Evolutionary conservation across 2,797 vertebrate genomes (phyloP), one percentile per base, ranked within the genome.

Genomic region (Thripadectes ignobilis): DNA sequence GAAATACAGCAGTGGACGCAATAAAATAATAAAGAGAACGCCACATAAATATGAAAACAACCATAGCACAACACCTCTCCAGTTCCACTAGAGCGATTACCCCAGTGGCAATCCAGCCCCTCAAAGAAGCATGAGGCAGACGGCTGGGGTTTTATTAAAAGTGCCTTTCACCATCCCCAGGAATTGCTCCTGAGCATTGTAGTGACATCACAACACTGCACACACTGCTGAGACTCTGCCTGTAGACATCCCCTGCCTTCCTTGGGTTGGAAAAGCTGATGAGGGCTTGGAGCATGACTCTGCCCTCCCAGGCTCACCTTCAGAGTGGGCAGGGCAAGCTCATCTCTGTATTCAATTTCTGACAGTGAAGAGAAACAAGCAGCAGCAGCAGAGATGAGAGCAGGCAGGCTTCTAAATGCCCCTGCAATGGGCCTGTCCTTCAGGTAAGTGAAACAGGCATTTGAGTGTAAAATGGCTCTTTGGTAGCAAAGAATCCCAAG

Each of bases 31-130:
- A 79, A 80, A 89, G 62, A 77, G 18, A 88, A 61, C 11, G 49
- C 29, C 38, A 74, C 55, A 73, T 68, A 82, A 88, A 77, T 92
- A 95, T 49, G 71, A 89, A 96, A 95, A 93, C 71, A 94, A 87
- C 61, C 51, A 41, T 66, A 93, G 82, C 58, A 85, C 2, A 7
- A 82, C 62, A 94, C 68, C 68, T 85, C 89, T 94, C 65, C 46
- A 48, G 72, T 51, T 92, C 54, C 73, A 63, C 91, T 89, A 87
- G n/a, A 87, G 41, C 20, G 54, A 87, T 61, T 85, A 75, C 36
- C 58, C 54, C 39, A 66, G 52, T 58, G 86, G 69, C 81, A 83
- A 69, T 20, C 20, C 52, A 74, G 74, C 26, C 81, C 26, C 48
- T 88, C 69, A 65, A 77, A 82, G 87, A 85, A 76, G 9, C 1